A percentile compares a stretch with the other conserved stretches of the same genome.
Conservation (phyloP, 2,888 invertebrate species). For the Nomada ruficornis region DNA sequence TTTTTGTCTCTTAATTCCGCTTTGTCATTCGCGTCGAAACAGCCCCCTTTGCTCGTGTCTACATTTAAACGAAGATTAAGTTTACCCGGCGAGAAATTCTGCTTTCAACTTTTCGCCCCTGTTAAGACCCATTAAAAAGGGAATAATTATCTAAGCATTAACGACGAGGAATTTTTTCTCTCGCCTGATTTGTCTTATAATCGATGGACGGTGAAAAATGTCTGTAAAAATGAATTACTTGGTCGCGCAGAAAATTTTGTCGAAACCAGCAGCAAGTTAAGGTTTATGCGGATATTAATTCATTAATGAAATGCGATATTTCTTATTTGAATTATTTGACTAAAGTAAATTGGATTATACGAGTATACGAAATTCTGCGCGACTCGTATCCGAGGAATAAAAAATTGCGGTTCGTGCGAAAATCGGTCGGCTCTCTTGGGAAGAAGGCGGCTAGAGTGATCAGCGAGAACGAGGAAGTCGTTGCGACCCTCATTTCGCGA, state of each 20-base stretch:
- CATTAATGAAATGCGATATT: no score
- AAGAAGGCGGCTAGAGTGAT: constrained; percentile 32
- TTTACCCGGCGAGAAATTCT: constrained; percentile 17
- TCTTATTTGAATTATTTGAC: no score
- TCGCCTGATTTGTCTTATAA: no score
- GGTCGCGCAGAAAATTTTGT: no score
- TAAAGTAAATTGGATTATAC: no score
- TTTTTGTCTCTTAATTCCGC: constrained; percentile 56
- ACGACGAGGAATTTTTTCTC: background rate
- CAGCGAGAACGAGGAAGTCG: constrained; percentile 60
- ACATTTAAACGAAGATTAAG: constrained; percentile 46
- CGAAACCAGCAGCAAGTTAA: no score
- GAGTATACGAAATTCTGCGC: no score
- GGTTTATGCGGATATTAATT: no score
- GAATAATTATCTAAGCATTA: background rate
- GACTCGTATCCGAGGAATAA: no score
- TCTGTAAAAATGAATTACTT: no score
- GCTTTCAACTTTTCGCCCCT: constrained; percentile 25
- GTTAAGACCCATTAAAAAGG: background rate
- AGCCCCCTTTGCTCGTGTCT: background rate
- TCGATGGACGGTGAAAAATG: no score
- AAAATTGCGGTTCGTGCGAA: constrained; percentile 24
- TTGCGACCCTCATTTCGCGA: constrained; percentile 52
- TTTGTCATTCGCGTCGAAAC: constrained; percentile 38
- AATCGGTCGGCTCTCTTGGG: constrained; percentile 26